Percentiles rank a stretch among this genome's conserved stretches.
Conservation (phyloP, 2,888 invertebrate genomes). For the Limnephilus lunatus region DNA sequence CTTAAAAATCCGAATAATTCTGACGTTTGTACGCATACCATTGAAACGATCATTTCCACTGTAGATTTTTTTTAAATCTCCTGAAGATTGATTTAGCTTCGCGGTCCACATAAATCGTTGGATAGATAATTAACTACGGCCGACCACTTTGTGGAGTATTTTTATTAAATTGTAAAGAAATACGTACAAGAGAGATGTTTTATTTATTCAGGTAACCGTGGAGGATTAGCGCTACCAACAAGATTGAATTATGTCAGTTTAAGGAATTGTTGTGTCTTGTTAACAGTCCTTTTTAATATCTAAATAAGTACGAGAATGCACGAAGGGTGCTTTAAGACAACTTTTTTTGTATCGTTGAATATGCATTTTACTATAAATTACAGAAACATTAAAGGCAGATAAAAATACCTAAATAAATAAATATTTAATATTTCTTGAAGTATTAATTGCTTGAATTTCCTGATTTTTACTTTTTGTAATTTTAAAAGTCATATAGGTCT, state of each 20-base stretch:
- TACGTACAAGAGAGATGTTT: background rate
- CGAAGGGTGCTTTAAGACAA: too few relatives aligned
- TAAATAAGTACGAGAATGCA: too few relatives aligned
- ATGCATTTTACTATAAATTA: too few relatives aligned
- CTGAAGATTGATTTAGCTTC: background rate
- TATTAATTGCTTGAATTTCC: too few relatives aligned
- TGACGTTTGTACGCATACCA: background rate
- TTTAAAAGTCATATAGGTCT: background rate
- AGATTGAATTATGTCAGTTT: background rate
- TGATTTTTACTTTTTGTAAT: too few relatives aligned
- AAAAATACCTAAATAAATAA: too few relatives aligned
- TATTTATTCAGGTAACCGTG: background rate
- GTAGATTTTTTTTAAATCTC: background rate
- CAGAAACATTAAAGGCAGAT: too few relatives aligned
- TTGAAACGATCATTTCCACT: background rate
- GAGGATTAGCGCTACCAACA: background rate
- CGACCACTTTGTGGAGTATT: background rate
- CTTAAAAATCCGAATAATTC: background rate
- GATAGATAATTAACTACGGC: background rate
- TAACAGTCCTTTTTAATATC: background rate
- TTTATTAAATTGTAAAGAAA: conserved; percentile 4
- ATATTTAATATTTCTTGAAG: too few relatives aligned
- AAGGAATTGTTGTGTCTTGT: background rate
- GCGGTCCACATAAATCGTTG: background rate
- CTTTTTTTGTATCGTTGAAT: too few relatives aligned